A percentile compares a stretch with the other conserved stretches of the same genome.
Evolutionary conservation across 2,888 invertebrate species (phyloP).

Genomic region (Drosophila atripex): DNA sequence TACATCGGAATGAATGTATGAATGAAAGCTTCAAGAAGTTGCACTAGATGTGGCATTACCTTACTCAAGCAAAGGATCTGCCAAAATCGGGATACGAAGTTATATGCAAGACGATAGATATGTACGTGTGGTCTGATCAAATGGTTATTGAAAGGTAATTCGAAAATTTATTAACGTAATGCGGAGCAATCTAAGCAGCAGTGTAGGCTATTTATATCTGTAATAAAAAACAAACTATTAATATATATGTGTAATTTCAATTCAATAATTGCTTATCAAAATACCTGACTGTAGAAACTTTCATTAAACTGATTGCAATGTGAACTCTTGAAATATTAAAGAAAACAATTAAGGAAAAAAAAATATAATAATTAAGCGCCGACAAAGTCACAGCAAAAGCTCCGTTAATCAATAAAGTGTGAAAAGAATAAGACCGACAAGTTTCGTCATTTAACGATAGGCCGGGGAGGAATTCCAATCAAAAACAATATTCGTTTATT

Average conservation of each 20-base stretch:
- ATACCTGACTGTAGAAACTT: slow-evolving; percentile 82
- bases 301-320: slow-evolving; percentile 65
- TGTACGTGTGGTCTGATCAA: slow-evolving; percentile 43
- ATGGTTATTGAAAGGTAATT: slow-evolving; percentile 47
- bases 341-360: slow-evolving; percentile 25
- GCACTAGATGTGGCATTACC: slow-evolving; percentile 48
- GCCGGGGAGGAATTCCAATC: neutral
- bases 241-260: slow-evolving; percentile 74
- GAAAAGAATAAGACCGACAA: slow-evolving; percentile 32
- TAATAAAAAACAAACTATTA: slow-evolving; percentile 58
- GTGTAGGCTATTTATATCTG: slow-evolving; percentile 60
- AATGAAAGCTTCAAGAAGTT: slow-evolving; percentile 36
- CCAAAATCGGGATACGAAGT: slow-evolving; percentile 40
- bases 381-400: slow-evolving; percentile 51
- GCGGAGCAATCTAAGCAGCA: slow-evolving; percentile 61
- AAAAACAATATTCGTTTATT: slow-evolving; percentile 9
- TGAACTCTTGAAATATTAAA: slow-evolving; percentile 42
- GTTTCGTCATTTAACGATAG: slow-evolving; percentile 8
- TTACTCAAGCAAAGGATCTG: slow-evolving; percentile 40
- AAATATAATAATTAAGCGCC: slow-evolving; percentile 54
- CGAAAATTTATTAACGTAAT: slow-evolving; percentile 59
- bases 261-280: slow-evolving; percentile 82
- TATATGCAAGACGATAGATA: slow-evolving; percentile 1
- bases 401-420: slow-evolving; percentile 55
- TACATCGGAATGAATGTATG: slow-evolving; percentile 44